Conservation (phyloP, 2,797 vertebrate species). For the Garrulus glandarius region DNA sequence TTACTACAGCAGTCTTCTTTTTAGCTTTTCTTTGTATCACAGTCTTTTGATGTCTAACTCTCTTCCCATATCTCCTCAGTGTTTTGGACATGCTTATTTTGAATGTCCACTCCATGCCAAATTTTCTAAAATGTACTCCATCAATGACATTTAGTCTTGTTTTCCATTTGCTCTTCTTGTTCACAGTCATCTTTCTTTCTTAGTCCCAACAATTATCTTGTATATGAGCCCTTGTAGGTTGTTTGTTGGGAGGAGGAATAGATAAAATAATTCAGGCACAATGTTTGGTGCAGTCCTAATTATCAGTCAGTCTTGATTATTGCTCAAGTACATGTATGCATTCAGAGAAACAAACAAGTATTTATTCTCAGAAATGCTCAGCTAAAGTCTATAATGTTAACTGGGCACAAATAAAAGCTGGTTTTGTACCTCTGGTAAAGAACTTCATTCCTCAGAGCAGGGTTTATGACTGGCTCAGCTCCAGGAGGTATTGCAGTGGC, state of each 20-base stretch:
- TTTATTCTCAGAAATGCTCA: not conserved
- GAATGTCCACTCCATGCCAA: not conserved
- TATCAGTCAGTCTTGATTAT: not conserved
- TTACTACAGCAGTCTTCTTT: not conserved
- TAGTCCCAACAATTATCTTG: not conserved
- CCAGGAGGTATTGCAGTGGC: not conserved
- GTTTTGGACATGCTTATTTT: not conserved
- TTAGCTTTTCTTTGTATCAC: not conserved
- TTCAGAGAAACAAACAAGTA: not conserved
- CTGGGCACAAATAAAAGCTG: not conserved
- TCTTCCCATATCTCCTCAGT: not conserved
- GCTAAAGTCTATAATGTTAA: not conserved
- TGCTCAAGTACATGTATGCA: not conserved
- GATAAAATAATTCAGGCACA: not conserved
- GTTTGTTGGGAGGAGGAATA: not conserved
- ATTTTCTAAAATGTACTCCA: not conserved
- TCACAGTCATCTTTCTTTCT: not conserved
- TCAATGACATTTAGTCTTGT: not conserved
- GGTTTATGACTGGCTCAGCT: not conserved
- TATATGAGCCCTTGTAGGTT: not conserved
- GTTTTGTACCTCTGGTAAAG: not conserved
- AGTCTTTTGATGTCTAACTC: not conserved
- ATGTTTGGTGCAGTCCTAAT: not conserved
- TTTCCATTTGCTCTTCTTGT: not conserved
- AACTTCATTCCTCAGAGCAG: fast-evolving